Evolutionary conservation across 2,113 vertebrate genomes (phyloP), one percentile per base, ranked within the genome.

Genomic region (Rana temporaria): DNA sequence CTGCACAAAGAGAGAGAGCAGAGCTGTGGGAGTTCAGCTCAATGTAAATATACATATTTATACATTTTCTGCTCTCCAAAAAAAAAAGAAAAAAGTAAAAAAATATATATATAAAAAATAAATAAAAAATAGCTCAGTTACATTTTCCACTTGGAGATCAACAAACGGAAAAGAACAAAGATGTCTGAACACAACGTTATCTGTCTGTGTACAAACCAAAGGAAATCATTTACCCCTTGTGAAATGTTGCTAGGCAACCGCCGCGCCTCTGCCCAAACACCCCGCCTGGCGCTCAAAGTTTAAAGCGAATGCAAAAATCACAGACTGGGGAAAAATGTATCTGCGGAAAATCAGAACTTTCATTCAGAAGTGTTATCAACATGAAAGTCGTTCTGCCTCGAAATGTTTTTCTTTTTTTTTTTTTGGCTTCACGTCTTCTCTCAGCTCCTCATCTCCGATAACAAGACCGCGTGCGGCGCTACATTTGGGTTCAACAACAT

Each of bases 211-310:
- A 32, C 64, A 18, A 19, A 59, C 20, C 48, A 59, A 73, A 19
- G 52, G 59, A 38, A 42, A 42, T 18, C 18, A 4, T 30, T 62
- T 1, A n/a, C 53, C 82, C 69, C 53, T 20, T 22, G 8, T 2
- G 14, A 48, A 70, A 56, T 48, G 82, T 81, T 85, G 85, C 87
- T 70, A 85, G 64, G 87, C 84, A 86, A 88, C 73, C 12, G 17
- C 63, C 14, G n/a, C 30, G 42, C 19, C 22, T 76, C 16, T 4
- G 72, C 57, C 67, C 34, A 18, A 69, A 1, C 38, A 19, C 48
- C 30, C 1, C 53, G 56, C n/a, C 78, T 62, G 63, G 22, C 20
- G 34, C 62, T 80, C 1, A 16, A 73, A 72, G 70, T 74, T 64
- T 68, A 57, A 82, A 62, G 19, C 63, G 9, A 69, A 70, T 34